A percentile compares a stretch with the other conserved stretches of the same genome.
Evolutionary conservation across 2,797 vertebrate species (phyloP).

Genomic region (Cheirogaleus major): DNA sequence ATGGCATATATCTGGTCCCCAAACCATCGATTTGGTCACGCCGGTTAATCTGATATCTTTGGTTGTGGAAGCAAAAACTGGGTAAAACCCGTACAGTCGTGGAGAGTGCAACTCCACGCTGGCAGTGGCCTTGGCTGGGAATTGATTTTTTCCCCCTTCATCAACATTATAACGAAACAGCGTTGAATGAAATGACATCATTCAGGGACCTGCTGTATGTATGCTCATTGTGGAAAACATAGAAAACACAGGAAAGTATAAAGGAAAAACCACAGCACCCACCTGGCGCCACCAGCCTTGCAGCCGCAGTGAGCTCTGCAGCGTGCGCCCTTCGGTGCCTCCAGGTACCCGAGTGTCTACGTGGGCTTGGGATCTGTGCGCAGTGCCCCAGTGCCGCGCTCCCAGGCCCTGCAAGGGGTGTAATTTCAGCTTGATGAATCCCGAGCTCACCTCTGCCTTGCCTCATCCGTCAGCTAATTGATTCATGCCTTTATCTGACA

Average conservation of each 20-base stretch:
- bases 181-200: neutral
- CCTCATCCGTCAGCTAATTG: too few species aligned
- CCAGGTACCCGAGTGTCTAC: rapidly evolving
- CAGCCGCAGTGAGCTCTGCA: neutral
- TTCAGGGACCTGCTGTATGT: neutral
- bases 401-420: neutral
- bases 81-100: neutral
- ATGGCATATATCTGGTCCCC: neutral
- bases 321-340: too few species aligned
- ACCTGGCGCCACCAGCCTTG: neutral
- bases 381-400: rapidly evolving
- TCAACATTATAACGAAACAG: neutral
- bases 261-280: neutral
- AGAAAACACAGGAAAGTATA: neutral
- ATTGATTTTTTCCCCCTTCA: neutral
- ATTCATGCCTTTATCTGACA: neutral
- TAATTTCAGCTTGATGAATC: neutral
- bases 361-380: rapidly evolving
- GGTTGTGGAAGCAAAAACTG: neutral
- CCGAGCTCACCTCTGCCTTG: neutral
- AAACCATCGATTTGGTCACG: neutral
- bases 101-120: neutral
- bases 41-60: neutral
- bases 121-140: neutral
- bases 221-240: neutral